Conservation (phyloP, 1,140 invertebrate genomes). For the Megalonaias nervosa region DNA sequence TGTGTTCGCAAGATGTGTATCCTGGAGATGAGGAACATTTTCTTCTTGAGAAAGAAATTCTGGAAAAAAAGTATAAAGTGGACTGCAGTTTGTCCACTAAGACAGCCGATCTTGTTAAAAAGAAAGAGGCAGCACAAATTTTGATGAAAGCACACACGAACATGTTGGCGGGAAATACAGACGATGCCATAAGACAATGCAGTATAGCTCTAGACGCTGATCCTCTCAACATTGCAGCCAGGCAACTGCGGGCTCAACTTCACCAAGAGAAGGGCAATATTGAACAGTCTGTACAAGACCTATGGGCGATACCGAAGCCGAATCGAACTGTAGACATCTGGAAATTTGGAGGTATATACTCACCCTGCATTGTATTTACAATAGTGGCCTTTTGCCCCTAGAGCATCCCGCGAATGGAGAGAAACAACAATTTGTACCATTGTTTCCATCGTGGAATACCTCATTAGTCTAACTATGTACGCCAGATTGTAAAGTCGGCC, state of each 20-base stretch:
- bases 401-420: too few relatives aligned
- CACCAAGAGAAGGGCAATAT: conserved; percentile 43
- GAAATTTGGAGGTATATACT: conserved; percentile 60
- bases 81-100: conserved; percentile 21
- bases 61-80: conserved; percentile 58
- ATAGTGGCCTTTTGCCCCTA: too few relatives aligned
- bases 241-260: conserved; percentile 53
- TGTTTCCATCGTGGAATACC: too few relatives aligned
- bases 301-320: conserved; percentile 57
- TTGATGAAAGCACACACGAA: conserved; percentile 43
- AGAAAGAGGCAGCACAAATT: conserved; percentile 41
- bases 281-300: conserved; percentile 47
- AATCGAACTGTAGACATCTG: conserved; percentile 55
- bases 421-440: too few relatives aligned
- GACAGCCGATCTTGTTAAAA: conserved; percentile 4
- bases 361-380: too few relatives aligned
- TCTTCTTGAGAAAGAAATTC: conserved; percentile 57
- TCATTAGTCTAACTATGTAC: too few relatives aligned
- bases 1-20: conserved; percentile 59
- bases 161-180: conserved; percentile 25
- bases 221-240: conserved; percentile 47
- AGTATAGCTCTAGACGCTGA: conserved; percentile 48
- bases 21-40: conserved; percentile 62
- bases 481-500: too few relatives aligned
- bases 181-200: conserved; percentile 46